Base-by-base conservation (phyloP, 2,113 vertebrate genomes). In the Psittacula cyanocephala region DNA sequence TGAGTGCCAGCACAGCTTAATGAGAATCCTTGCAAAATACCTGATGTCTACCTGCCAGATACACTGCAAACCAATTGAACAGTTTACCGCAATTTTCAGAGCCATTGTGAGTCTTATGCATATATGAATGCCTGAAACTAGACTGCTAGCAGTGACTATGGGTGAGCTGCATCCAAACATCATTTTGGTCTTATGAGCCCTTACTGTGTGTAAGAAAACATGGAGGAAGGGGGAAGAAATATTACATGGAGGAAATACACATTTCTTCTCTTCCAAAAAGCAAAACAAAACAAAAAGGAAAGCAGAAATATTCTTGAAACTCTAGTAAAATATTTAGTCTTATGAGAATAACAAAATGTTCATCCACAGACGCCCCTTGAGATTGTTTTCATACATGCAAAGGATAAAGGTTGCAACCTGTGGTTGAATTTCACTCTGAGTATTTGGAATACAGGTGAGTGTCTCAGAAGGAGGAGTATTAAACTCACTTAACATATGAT, bases 21-120 rank as follows among this genome's bases (percentile, higher is more conserved):
- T 18, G 12, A 70, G 9, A 23, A 37, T 78, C 22, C 25, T 37
- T 74, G n/a, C 3, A 70, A 86, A 88, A 75, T 9, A 43, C 7
- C 3, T 2, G 0, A 4, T 4, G 9, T 39, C 24, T 86, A 4
- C 10, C 22, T 11, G 5, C 6, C 14, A 86, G 46, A 15, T 24
- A 11, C 8, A 25, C 8, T n/a, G 15, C 12, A 81, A 31, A 86
- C 6, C 29, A 47, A 28, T 7, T 23, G 28, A 17, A 52, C 3
- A 67, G 17, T 13, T 43, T 33, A 29, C 8, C 2, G 1, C 2
- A 1, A 43, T 55, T 28, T 47, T 75, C 46, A 71, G 17, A 63
- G 41, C 2, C 14, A 39, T 7, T 31, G 25, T 13, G n/a, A 81
- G 7, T 31, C 47, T 29, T n/a, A 35, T 5, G 59, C 12, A 5